Percentiles rank a stretch among this genome's conserved stretches.
Evolutionary conservation across 2,888 invertebrate genomes (phyloP).

Genomic region (Cantharis flavilabris): DNA sequence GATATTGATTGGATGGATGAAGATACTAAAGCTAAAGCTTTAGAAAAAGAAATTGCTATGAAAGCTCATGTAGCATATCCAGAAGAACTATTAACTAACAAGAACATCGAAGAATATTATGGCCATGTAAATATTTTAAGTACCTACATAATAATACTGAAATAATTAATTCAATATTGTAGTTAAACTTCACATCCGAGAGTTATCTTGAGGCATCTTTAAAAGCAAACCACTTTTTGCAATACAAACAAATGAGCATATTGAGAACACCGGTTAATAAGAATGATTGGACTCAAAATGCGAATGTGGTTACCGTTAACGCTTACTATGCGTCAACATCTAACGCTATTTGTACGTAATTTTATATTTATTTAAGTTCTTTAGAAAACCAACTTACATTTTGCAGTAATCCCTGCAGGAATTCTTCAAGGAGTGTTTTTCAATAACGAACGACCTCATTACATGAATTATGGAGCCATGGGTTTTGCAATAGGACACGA

Average conservation of each 20-base stretch:
- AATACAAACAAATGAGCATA: conserved; percentile 61
- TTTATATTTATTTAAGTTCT: conserved; percentile 53
- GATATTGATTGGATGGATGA: conserved; percentile 73
- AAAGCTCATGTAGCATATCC: conserved; percentile 85
- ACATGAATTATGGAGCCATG: conserved; percentile 85
- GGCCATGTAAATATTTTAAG: conserved; percentile 55
- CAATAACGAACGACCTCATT: conserved; percentile 78
- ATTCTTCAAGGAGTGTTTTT: conserved; percentile 87
- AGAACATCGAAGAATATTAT: conserved; percentile 76
- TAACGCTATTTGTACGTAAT: conserved; percentile 61
- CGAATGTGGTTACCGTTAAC: conserved; percentile 58
- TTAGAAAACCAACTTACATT: conserved; percentile 44
- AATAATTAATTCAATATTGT: conserved; percentile 50
- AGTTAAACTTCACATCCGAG: conserved; percentile 68
- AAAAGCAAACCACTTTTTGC: conserved; percentile 49
- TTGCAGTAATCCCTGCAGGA: conserved; percentile 82
- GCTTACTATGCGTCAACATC: conserved; percentile 60
- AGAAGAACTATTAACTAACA: conserved; percentile 77
- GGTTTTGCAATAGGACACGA: conserved; percentile 86
- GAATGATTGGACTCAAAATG: conserved; percentile 61
- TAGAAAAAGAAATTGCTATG: conserved; percentile 66
- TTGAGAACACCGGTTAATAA: conserved; percentile 65
- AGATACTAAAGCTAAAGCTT: conserved; percentile 70
- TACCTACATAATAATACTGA: not conserved
- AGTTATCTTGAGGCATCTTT: conserved; percentile 69